Evolutionary conservation across 2,797 vertebrate genomes (phyloP).

Genomic region (Mus caroli): DNA sequence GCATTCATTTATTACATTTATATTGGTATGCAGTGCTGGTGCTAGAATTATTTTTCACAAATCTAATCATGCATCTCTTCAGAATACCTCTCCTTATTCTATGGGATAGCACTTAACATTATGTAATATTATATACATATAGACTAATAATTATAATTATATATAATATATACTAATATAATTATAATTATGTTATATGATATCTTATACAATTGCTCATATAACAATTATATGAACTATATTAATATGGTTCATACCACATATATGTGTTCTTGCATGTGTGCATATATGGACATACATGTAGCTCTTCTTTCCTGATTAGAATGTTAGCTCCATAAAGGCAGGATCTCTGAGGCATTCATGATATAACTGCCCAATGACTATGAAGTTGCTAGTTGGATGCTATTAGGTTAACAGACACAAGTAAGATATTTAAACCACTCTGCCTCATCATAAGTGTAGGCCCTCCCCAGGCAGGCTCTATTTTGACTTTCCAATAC

Average conservation of each 20-base stretch:
- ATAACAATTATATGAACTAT: neutral
- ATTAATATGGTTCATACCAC: neutral
- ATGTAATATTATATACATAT: neutral
- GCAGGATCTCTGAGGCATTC: constrained; percentile 22
- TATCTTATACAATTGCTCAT: neutral
- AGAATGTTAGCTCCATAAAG: constrained; percentile 36
- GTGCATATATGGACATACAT: neutral
- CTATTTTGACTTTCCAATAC: neutral
- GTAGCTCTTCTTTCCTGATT: neutral
- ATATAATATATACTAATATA: neutral
- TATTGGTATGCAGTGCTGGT: constrained; percentile 21
- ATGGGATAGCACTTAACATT: constrained; percentile 17
- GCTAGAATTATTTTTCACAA: constrained; percentile 44
- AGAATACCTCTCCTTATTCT: constrained; percentile 51
- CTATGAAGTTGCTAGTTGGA: constrained; percentile 36
- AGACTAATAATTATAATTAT: neutral
- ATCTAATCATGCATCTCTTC: neutral
- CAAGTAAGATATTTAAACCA: constrained; percentile 46
- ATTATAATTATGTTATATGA: neutral
- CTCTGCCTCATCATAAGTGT: constrained; percentile 29
- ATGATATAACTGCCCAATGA: neutral
- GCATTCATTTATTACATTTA: constrained; percentile 29
- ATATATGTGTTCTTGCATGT: neutral
- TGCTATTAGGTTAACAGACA: neutral
- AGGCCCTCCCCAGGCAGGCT: constrained; percentile 28